Conservation (phyloP, 2,888 invertebrate species). For the Fragum sueziense region DNA sequence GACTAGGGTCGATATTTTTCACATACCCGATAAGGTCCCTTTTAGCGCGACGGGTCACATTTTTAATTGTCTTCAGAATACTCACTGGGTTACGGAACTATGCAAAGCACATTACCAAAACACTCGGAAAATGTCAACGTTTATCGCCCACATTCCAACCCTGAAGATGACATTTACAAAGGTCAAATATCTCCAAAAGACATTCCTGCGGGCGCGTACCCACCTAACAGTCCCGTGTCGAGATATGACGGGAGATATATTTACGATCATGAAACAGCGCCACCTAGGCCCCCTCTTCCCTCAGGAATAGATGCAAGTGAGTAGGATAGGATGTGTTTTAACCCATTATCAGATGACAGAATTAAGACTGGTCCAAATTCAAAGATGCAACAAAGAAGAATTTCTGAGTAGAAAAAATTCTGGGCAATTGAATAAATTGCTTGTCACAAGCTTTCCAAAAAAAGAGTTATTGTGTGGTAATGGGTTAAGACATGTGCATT, state of each 20-base stretch:
- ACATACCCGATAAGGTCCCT: no score
- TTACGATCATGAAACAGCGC: conserved; percentile 75
- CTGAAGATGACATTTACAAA: conserved; percentile 64
- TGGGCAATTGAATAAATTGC: background rate
- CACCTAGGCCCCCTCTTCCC: conserved; percentile 74
- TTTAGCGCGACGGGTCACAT: no score
- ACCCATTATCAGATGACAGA: no score
- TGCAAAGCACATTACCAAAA: conserved; percentile 67
- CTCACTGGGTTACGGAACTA: conserved; percentile 66
- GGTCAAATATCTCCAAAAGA: conserved; percentile 62
- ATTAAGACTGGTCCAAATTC: no score
- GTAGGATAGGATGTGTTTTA: background rate
- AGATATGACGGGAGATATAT: conserved; percentile 73
- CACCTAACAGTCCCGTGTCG: conserved; percentile 61
- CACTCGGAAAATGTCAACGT: conserved; percentile 71
- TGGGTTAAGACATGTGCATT: no score
- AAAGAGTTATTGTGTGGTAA: no score
- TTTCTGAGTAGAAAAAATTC: background rate
- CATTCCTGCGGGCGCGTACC: conserved; percentile 65
- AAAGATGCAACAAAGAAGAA: no score
- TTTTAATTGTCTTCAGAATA: conserved; percentile 61
- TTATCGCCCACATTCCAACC: conserved; percentile 65
- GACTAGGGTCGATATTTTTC: no score
- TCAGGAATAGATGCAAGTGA: conserved; percentile 65
- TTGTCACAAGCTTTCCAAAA: background rate